Conservation (phyloP, 2,888 invertebrate species). For the Mimachlamys varia region DNA sequence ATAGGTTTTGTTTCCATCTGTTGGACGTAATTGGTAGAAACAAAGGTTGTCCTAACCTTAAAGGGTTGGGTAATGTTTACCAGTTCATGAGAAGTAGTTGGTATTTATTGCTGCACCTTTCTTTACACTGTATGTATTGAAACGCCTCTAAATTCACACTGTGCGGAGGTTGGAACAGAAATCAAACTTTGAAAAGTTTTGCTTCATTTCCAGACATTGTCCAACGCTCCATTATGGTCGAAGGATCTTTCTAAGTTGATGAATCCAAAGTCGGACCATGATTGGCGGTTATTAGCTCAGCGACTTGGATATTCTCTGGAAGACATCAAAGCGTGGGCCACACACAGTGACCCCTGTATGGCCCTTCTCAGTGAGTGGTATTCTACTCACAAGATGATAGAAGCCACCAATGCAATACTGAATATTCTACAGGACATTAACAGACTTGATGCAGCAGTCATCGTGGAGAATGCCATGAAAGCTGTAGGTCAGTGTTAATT, state of each 20-base stretch:
- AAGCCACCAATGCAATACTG: conserved; percentile 72
- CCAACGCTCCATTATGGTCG: conserved; percentile 78
- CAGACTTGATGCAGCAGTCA: conserved; percentile 71
- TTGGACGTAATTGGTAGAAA: too few relatives aligned
- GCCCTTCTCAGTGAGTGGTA: conserved; percentile 79
- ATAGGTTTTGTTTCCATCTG: too few relatives aligned
- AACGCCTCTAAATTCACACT: not conserved
- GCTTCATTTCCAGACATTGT: conserved; percentile 70
- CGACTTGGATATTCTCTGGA: conserved; percentile 77
- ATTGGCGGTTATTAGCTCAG: conserved; percentile 77
- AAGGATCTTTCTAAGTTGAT: conserved; percentile 75
- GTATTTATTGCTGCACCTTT: too few relatives aligned
- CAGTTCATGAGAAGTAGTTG: too few relatives aligned
- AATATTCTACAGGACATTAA: conserved; percentile 76
- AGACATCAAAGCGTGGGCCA: conserved; percentile 78
- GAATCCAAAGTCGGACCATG: conserved; percentile 72
- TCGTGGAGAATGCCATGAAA: conserved; percentile 78
- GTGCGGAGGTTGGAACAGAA: not conserved
- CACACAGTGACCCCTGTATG: conserved; percentile 78
- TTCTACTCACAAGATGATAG: conserved; percentile 76
- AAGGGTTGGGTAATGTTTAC: too few relatives aligned
- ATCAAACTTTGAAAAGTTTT: not conserved
- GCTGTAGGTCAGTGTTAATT: conserved; percentile 61
- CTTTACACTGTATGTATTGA: too few relatives aligned
- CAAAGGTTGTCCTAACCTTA: too few relatives aligned